Evolutionary conservation across 2,888 invertebrate genomes (phyloP), one percentile per base, ranked within the genome.

Genomic region (Hetaerina titia): DNA sequence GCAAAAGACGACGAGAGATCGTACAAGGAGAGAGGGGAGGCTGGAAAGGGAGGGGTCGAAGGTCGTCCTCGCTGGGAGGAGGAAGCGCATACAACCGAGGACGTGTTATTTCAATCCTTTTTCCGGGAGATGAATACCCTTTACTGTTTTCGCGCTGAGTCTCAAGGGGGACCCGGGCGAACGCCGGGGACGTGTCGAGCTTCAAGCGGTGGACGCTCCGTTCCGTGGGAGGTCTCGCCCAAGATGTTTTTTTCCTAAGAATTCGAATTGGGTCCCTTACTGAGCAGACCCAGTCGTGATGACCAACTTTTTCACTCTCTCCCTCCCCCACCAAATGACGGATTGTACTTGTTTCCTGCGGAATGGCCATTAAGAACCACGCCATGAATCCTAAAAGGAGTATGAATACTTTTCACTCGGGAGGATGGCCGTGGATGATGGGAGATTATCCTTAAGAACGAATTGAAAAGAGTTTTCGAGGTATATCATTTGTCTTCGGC

Each of bases 91-190:
- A 25, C 2, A n/a, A 13, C 11, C 81, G 81, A 81, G 81, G 81
- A 31, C 81, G 81, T 81, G 81, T 81, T 81, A 81, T 81, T 81
- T 81, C 81, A 81, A 81, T 81, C 81, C 81, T 81, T 81, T 45
- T 45, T 81, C 31, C 13, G 6, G 15, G 81, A 81, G 81, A 81
- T 81, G 81, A 81, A 81, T 31, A 81, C 31, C 11, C 31, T 11
- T 31, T 11, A 81, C 81, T 81, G 81, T 81, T 81, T 81, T 31
- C 81, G 81, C 81, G 81, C 81, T 4, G 81, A 81, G 81, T 31
- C 81, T 81, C 13, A 9, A n/a, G 69, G 11, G 69, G 17, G 13
- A 17, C 4, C 15, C 15, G 1, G 63, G 63, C 69, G 63, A 17
- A 13, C 63, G 63, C 63, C 11, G 69, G 69, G 19, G 69, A 69